phyloP scores from a whole-genome alignment of 92 coral and sea anemone genomes.

The Porites divaricata region DNA sequence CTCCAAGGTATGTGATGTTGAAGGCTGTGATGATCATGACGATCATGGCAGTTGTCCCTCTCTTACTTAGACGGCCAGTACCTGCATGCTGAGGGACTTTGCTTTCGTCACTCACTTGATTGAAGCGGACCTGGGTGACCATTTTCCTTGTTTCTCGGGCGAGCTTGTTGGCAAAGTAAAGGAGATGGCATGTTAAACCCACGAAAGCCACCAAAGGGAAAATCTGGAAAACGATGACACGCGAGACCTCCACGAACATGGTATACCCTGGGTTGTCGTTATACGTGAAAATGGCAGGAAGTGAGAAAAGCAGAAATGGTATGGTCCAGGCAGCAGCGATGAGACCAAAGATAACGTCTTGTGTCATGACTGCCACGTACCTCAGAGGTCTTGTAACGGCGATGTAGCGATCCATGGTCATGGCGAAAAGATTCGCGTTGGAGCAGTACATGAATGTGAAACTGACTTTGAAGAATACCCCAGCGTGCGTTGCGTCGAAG shows the following conservation, averaged over 20 bases:
- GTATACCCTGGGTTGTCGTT: background rate
- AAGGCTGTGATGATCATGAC: background rate
- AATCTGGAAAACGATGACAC: conserved; percentile 14
- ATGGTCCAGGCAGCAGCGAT: conserved; percentile 30
- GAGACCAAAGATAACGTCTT: background rate
- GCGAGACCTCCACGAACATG: conserved; percentile 15
- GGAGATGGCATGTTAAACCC: background rate
- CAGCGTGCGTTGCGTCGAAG: conserved; percentile 1
- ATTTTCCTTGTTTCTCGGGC: background rate
- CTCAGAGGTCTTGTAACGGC: conserved; percentile 39
- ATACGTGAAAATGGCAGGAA: conserved; percentile 3
- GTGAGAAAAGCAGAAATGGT: background rate
- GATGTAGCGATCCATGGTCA: conserved; percentile 51
- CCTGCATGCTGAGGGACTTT: background rate
- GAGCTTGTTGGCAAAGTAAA: background rate
- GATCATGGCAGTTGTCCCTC: background rate
- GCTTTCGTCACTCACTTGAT: background rate
- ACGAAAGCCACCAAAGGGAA: background rate
- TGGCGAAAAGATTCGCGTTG: conserved; percentile 33
- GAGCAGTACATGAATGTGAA: conserved; percentile 15
- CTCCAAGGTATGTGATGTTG: conserved; percentile 17
- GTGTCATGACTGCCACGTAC: conserved; percentile 23
- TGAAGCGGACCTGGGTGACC: conserved; percentile 16
- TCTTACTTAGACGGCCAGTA: background rate
- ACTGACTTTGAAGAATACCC: conserved; percentile 9